Evolutionary conservation across 2,113 vertebrate genomes (phyloP).

Genomic region (Charina bottae): DNA sequence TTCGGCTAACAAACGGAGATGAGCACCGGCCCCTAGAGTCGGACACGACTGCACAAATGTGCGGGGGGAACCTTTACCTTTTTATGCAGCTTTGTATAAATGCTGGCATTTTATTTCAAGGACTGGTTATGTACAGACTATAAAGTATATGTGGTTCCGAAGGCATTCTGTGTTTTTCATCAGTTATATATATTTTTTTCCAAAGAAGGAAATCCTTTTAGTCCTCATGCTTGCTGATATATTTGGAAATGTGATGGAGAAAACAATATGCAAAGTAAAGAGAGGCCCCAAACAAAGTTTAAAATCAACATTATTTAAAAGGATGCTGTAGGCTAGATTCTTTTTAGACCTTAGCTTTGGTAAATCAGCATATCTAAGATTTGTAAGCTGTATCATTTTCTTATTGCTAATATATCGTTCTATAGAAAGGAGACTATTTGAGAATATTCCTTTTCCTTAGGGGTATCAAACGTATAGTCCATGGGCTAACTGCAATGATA

Average conservation of each 20-base stretch:
- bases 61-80: too few species aligned
- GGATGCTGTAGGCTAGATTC: not conserved
- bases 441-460: not conserved
- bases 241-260: not conserved
- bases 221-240: not conserved
- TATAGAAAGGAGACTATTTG: not conserved
- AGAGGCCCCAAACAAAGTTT: not conserved
- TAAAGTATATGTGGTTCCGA: not conserved
- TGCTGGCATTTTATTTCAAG: conserved; percentile 13
- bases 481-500: not conserved
- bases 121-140: not conserved
- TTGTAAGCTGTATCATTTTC: not conserved
- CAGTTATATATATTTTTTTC: not conserved
- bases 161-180: not conserved
- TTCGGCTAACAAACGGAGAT: too few species aligned
- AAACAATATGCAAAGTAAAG: not conserved
- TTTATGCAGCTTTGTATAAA: not conserved
- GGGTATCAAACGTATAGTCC: not conserved
- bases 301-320: not conserved
- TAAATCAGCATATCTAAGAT: not conserved
- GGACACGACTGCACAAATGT: too few species aligned
- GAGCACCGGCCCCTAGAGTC: too few species aligned
- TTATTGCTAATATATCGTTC: not conserved
- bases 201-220: not conserved
- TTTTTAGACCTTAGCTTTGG: not conserved